phyloP scores from a whole-genome alignment of 2,797 vertebrate genomes.

The Fringilla coelebs region DNA sequence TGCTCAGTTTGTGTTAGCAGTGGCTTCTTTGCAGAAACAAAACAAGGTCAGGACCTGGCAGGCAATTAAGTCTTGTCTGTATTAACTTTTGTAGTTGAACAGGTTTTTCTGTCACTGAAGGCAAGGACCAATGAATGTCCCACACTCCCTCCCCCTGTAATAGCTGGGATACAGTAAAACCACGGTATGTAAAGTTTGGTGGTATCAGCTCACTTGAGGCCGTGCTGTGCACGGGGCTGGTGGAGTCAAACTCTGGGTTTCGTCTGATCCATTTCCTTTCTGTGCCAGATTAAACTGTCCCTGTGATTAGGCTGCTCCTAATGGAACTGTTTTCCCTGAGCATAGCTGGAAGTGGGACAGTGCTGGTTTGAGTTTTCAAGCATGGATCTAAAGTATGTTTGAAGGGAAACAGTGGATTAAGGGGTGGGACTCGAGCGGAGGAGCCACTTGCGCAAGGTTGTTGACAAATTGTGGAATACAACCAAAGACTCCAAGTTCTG shows the following conservation, averaged over 20 bases:
- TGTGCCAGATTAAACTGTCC: not conserved
- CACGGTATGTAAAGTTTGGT: not conserved
- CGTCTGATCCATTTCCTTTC: not conserved
- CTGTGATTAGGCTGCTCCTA: not conserved
- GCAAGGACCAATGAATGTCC: not conserved
- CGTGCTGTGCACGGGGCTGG: fast-evolving
- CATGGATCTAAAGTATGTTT: not conserved
- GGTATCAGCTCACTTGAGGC: not conserved
- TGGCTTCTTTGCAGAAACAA: not conserved
- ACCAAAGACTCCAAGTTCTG: not conserved
- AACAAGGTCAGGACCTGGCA: constrained; percentile 14
- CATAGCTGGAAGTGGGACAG: not conserved
- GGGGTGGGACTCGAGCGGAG: not conserved
- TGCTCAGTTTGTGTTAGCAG: not conserved
- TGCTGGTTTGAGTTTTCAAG: not conserved
- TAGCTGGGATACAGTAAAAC: not conserved
- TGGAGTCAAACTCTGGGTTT: not conserved
- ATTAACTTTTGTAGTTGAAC: constrained; percentile 42
- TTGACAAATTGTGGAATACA: not conserved
- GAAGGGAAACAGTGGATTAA: not conserved
- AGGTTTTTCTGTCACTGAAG: constrained; percentile 38
- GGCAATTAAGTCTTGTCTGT: not conserved
- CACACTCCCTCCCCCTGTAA: not conserved
- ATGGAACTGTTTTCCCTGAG: not conserved
- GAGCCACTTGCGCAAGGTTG: not conserved